Percentiles rank a stretch among this genome's conserved stretches.
Evolutionary conservation across 1,140 invertebrate species (phyloP).

Genomic region (Pomacea maculata): DNA sequence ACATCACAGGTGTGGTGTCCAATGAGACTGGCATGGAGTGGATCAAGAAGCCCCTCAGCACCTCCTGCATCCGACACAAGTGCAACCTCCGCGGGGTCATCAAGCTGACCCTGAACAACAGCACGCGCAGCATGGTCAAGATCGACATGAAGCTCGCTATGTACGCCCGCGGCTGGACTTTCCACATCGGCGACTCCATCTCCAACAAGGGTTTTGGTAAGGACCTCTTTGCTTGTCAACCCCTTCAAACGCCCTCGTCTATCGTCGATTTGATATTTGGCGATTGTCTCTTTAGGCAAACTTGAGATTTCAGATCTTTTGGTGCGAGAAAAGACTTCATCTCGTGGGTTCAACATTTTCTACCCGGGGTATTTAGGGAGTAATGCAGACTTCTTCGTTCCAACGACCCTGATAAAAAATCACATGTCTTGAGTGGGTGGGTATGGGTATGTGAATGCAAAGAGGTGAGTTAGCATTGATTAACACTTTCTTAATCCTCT

Average conservation of each 20-base stretch:
- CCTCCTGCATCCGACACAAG: background rate
- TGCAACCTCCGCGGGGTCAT: conserved; percentile 16
- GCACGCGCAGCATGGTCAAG: background rate
- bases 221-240: background rate
- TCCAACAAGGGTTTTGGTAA: conserved; percentile 26
- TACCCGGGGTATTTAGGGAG: background rate
- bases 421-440: background rate
- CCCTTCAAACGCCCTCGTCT: no score
- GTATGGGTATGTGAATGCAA: background rate
- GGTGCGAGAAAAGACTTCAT: no score
- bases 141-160: conserved; percentile 10
- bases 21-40: no score
- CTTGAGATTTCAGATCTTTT: no score
- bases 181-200: conserved; percentile 26
- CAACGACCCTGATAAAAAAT: no score
- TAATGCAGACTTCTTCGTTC: background rate
- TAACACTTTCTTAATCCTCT: background rate
- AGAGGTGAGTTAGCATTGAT: background rate
- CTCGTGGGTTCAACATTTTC: background rate
- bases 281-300: no score
- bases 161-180: conserved; percentile 12
- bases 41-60: no score
- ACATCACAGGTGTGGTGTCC: no score
- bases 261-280: no score
- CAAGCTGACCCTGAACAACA: conserved; percentile 11